Conservation (phyloP, 2,797 vertebrate species). For the Chrosomus eos region DNA sequence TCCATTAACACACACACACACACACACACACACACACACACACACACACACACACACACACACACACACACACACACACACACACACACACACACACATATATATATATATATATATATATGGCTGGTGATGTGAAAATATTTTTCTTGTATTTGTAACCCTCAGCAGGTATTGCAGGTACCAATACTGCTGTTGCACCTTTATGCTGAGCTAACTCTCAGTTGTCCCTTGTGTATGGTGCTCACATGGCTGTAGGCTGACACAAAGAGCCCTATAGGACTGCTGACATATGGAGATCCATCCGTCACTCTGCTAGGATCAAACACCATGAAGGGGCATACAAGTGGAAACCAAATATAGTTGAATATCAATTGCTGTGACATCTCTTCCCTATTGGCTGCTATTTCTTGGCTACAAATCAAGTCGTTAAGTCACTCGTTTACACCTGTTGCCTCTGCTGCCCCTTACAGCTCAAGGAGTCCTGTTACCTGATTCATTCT, state of each 20-base stretch:
- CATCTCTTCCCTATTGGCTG: conserved; percentile 47
- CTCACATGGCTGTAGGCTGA: conserved; percentile 20
- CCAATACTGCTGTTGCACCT: conserved; percentile 36
- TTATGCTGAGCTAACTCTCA: conserved; percentile 41
- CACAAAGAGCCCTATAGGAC: conserved; percentile 30
- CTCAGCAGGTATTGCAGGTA: background rate
- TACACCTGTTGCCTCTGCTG: conserved; percentile 13
- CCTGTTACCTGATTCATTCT: background rate
- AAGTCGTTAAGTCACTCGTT: conserved; percentile 41
- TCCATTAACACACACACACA: no score
- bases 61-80: no score
- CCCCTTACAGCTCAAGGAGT: conserved; percentile 16
- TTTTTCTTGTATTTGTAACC: background rate
- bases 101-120: no score
- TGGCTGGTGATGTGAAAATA: no score
- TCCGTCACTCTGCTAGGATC: conserved; percentile 44
- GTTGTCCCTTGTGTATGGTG: conserved; percentile 38
- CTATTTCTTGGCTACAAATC: conserved; percentile 25
- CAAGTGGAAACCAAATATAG: conserved; percentile 51
- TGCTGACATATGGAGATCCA: conserved; percentile 55
- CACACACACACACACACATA: no score
- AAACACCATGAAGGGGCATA: conserved; percentile 26
- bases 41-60: no score
- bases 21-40: no score
- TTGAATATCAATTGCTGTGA: conserved; percentile 50